These are phyloP conservation scores for Phenganax marumi DNA, from an alignment of 92 coral and sea anemone genomes.

Conservation along the genomic window DNA sequence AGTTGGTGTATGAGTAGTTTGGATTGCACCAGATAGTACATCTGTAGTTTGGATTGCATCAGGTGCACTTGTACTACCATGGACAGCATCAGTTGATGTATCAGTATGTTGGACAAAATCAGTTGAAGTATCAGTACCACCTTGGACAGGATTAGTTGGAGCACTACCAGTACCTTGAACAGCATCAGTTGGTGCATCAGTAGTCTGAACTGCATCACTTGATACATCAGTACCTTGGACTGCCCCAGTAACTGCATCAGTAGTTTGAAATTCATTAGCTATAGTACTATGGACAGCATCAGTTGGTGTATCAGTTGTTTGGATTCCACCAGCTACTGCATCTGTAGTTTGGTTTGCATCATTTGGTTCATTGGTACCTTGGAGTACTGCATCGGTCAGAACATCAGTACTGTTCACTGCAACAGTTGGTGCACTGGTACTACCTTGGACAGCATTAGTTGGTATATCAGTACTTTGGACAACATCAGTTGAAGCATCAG, in stretches of 20 bases:
- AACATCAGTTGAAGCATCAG: too few species aligned
- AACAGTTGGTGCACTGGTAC: background rate
- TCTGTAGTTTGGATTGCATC: constrained; percentile 8
- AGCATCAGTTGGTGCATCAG: constrained; percentile 21
- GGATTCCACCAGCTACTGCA: background rate
- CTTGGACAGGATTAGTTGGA: constrained; percentile 20
- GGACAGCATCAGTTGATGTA: background rate
- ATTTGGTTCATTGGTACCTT: background rate
- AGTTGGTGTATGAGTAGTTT: constrained; percentile 31
- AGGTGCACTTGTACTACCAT: background rate
- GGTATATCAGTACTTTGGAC: too few species aligned
- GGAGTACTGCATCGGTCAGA: background rate
- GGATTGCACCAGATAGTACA: background rate
- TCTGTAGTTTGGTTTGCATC: background rate
- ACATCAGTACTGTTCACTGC: background rate
- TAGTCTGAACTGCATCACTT: constrained; percentile 19
- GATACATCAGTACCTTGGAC: constrained; percentile 3
- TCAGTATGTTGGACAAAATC: constrained; percentile 9
- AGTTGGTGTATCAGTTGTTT: background rate
- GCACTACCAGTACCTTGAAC: background rate
- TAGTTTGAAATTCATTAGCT: background rate
- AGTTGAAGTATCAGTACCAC: background rate
- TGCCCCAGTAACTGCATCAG: constrained; percentile 14
- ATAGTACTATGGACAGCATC: background rate
- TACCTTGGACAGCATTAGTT: constrained; percentile 8